Base-by-base conservation (phyloP, 2,797 vertebrate species). In the Pangasius mekongensis region DNA sequence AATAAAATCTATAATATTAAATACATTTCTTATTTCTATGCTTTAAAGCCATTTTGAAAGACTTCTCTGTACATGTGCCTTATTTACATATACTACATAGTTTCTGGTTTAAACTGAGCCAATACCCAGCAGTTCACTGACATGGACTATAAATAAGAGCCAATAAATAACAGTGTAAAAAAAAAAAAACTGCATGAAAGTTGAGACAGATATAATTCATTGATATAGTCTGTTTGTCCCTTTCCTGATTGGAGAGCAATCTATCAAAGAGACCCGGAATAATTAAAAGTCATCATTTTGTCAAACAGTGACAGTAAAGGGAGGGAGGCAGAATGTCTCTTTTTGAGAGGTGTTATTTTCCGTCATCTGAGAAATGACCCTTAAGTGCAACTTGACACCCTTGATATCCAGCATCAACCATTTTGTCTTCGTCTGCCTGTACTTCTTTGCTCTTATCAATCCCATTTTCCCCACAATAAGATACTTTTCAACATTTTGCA, bases 321-420 rank as follows among this genome's bases (percentile, higher is more conserved):
- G 27, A 86, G 24, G 43, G 20, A 66, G 30, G 24, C 84, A 18
- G 43, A 49, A 64, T 18, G 9, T 9, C 14, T 43, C 56, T 71
- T 49, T 81, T 18, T 89, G 86, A 89, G 77, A 80, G 74, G 81
- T 84, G 87, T 78, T 89, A 76, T 77, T 83, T 88, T 66, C 64
- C 54, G 56, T 88, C 86, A 69, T 89, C 86, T 89, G 69, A 91
- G 74, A 64, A 60, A 66, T 74, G 66, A 88, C 73, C 81, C 66
- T 78, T 85, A 88, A 83, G 88, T 88, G 85, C 88, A 85, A 69
- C 62, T 60, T 81, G 62, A 88, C 84, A 83, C 14, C 56, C 36
- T 83, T 73, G 30, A 85, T 85, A 71, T 76, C 74, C 71, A 24
- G 33, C 36, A n/a, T 77, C 76, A 30, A 62, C 52, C 84, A 77